Conservation (phyloP, 2,113 vertebrate species). For the Tragelaphus imberbis region DNA sequence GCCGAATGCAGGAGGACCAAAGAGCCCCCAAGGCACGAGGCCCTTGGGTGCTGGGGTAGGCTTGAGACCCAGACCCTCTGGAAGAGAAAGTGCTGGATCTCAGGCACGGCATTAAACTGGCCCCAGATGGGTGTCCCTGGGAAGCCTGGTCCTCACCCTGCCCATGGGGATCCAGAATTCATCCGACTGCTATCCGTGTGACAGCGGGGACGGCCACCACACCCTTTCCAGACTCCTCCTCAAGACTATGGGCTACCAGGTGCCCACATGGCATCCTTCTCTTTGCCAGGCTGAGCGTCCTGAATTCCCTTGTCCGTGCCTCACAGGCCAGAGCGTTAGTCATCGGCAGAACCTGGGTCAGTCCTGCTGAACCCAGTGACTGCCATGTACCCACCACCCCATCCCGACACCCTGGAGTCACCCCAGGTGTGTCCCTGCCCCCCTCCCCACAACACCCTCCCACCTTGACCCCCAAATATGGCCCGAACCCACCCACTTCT, state of each 20-base stretch:
- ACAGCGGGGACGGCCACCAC: accelerated
- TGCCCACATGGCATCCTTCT: accelerated
- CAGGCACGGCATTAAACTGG: background rate
- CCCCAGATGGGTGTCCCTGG: accelerated
- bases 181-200: accelerated
- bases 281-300: background rate
- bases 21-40: no score
- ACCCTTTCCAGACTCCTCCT: accelerated
- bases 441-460: background rate
- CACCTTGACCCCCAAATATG: accelerated
- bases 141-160: background rate
- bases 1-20: background rate
- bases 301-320: accelerated
- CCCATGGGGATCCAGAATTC: accelerated
- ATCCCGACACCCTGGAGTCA: accelerated
- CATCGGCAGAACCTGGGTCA: accelerated
- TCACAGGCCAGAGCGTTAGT: accelerated
- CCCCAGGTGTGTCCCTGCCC: background rate
- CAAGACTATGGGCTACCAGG: accelerated
- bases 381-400: accelerated
- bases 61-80: background rate
- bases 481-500: accelerated
- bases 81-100: background rate
- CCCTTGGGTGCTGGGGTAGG: background rate
- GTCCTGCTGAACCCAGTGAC: accelerated